A percentile compares a stretch with the other conserved stretches of the same genome.
Conservation (phyloP, 1,140 invertebrate genomes). For the Brachionus asplanchnoidis region DNA sequence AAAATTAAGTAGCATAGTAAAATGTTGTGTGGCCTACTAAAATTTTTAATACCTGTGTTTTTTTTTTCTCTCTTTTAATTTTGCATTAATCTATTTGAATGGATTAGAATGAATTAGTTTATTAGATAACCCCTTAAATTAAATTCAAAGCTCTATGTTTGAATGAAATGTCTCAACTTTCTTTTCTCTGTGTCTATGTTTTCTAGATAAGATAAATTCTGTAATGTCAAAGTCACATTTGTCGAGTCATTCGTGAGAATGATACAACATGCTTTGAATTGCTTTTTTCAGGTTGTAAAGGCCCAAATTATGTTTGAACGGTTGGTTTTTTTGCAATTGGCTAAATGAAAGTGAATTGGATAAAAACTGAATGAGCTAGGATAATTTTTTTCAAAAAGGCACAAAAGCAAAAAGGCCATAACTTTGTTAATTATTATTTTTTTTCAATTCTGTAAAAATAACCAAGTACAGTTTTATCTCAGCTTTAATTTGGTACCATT, state of each 20-base stretch:
- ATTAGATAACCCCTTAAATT: constrained; percentile 27
- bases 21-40: background rate
- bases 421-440: no score
- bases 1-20: constrained; percentile 23
- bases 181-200: background rate
- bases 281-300: background rate
- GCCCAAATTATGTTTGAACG: background rate
- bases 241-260: background rate
- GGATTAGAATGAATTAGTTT: constrained; percentile 31
- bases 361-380: no score
- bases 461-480: no score
- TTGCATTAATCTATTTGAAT: constrained; percentile 30
- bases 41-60: constrained; percentile 11
- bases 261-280: background rate
- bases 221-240: constrained; percentile 5
- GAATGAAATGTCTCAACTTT: background rate
- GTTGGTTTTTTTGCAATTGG: background rate
- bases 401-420: no score
- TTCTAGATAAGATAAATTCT: constrained; percentile 22
- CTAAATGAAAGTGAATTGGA: no score
- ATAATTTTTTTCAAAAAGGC: no score
- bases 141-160: constrained; percentile 4
- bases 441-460: no score
- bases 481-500: no score
- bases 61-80: background rate